Base-by-base conservation (phyloP, 2,113 vertebrate genomes). In the Connochaetes taurinus region DNA sequence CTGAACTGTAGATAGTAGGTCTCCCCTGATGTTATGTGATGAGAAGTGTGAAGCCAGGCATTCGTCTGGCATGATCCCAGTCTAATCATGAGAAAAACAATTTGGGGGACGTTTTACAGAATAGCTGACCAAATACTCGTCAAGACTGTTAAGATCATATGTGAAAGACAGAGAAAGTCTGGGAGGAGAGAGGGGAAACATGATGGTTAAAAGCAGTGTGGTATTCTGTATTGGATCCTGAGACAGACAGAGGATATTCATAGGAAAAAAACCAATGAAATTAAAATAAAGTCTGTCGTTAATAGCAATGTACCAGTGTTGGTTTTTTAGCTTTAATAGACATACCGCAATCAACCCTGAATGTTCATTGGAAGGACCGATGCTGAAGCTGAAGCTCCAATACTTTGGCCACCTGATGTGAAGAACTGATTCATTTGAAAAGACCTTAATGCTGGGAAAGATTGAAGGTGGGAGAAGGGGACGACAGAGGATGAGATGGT, bases 251-350 rank as follows among this genome's bases (percentile, higher is more conserved):
- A 95, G 71, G 21, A 64, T 36, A 64, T 55, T 67, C 13, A 50
- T 82, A 15, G 57, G 0, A 60, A 89, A 89, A 94, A 95, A 78
- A 33, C 1, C 31, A n/a, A 6, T 82, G 53, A 83, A 57, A 95
- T 60, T 19, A 27, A 60, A 58, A 58, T 60, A 60, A 84, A 87
- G n/a, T 45, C n/a, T 71, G 55, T 7, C 55, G 7, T 67, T 93
- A 67, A 78, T 87, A 81, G 12, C 43, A 88, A 23, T 47, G 11
- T n/a, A 58, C 17, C 17, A 43, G 8, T 82, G 33, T 67, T 84
- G 7, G 6, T 80, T 88, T 95, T n/a, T 87, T 91, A 89, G 57
- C 87, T 94, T 94, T 88, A 50, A 89, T n/a, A 94, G 47, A 71
- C 40, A 0, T 90, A 21, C 71, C 2, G 5, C 80, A 43, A 1